Percentiles rank a stretch among this genome's conserved stretches.
Evolutionary conservation across 2,113 vertebrate species (phyloP).

Genomic region (Callipepla squamata): DNA sequence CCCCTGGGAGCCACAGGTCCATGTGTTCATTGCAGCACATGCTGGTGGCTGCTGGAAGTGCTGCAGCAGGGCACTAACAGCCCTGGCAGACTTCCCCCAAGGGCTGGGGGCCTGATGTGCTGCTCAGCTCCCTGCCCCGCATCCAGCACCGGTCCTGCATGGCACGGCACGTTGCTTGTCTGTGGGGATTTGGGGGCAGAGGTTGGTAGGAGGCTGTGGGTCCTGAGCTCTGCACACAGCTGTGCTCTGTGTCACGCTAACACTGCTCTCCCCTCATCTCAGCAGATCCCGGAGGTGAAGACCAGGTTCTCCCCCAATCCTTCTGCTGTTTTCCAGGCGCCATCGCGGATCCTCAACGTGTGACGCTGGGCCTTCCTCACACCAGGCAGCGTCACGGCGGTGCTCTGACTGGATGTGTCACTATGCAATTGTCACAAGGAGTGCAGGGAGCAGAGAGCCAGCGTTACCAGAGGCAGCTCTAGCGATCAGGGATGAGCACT

Average conservation of each 20-base stretch:
- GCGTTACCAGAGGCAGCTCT: slow-evolving; percentile 28
- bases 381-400: not conserved
- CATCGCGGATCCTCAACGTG: slow-evolving; percentile 87
- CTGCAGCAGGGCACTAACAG: not conserved
- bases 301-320: slow-evolving; percentile 90
- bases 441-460: slow-evolving; percentile 20
- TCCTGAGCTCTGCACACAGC: not conserved
- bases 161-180: not conserved
- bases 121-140: not conserved
- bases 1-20: too few relatives aligned
- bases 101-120: not conserved
- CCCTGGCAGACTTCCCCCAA: not conserved
- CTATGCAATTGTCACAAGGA: slow-evolving; percentile 70
- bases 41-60: too few relatives aligned
- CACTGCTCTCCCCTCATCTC: not conserved
- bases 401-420: slow-evolving; percentile 4
- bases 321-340: slow-evolving; percentile 92
- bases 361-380: slow-evolving; percentile 67
- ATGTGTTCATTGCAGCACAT: too few relatives aligned
- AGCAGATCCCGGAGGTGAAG: slow-evolving; percentile 87
- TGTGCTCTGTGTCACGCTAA: not conserved
- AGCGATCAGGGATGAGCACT: slow-evolving; percentile 5
- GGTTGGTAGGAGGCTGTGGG: not conserved
- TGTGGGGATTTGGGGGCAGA: not conserved
- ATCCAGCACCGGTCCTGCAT: not conserved